Conservation (phyloP, 2,113 vertebrate species). For the Podiceps cristatus region DNA sequence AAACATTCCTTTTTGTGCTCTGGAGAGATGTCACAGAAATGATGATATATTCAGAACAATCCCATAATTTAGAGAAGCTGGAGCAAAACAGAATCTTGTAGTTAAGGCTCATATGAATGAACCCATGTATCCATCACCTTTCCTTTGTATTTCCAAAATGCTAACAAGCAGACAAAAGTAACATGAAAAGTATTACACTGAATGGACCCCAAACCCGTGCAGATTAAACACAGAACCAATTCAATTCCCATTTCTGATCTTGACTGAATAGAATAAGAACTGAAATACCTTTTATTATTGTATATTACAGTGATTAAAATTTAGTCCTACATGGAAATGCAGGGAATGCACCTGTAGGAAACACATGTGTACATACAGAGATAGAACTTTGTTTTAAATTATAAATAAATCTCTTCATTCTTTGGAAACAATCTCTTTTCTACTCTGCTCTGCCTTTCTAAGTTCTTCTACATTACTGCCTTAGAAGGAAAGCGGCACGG, state of each 20-base stretch:
- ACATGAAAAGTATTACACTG: not conserved
- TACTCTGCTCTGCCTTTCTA: not conserved
- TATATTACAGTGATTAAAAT: not conserved
- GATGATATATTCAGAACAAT: not conserved
- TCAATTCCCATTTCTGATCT: not conserved
- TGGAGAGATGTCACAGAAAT: not conserved
- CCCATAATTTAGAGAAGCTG: not conserved
- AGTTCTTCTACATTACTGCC: not conserved
- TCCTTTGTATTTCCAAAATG: not conserved
- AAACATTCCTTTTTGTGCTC: not conserved
- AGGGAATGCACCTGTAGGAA: not conserved
- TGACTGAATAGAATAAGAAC: not conserved
- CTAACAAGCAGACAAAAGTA: not conserved
- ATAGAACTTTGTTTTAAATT: not conserved
- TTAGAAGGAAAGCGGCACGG: not conserved
- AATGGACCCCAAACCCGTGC: not conserved
- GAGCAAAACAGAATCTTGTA: not conserved
- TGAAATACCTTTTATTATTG: not conserved
- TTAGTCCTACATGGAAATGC: not conserved
- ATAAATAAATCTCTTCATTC: not conserved
- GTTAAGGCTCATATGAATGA: not conserved
- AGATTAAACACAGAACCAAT: not conserved
- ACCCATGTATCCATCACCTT: not conserved
- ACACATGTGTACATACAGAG: not conserved
- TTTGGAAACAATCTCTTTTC: not conserved